Base-by-base conservation (phyloP, 2,113 vertebrate genomes). In the Syngnathus scovelli region DNA sequence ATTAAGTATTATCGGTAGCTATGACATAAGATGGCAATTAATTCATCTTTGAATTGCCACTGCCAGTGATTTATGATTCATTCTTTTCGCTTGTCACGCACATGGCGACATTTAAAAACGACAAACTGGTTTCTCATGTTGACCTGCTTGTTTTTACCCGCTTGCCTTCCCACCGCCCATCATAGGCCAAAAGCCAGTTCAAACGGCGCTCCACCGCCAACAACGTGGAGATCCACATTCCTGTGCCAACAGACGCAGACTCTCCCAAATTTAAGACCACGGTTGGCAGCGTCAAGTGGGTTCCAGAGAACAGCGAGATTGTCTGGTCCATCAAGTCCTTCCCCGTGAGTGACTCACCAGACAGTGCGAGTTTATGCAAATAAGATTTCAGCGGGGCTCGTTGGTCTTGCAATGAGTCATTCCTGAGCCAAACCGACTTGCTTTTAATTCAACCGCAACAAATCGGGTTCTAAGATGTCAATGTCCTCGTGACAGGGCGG, bases 271-370 rank as follows among this genome's bases (percentile, higher is more conserved):
- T 99, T 78, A 99, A 99, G 91, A 99, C 97, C 68, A 98, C 96
- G 0, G 96, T 99, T 81, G 97, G 96, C 65, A 98, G 93, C 11
- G 96, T 98, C 76, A 98, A 99, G 86, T 99, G 97, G 97, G 94
- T 99, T 37, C 97, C 97, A 0, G 97, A 99, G 88, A 98, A 95
- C 90, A 98, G 96, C 19, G 96, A 98, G 83, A 96, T 99, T 4
- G 95, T 99, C 71, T 99, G 97, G 97, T 98, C 96, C 69, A 94
- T 99, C 89, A 99, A 98, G 85, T 99, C 97, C 48, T 99, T 99
- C 68, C 97, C 97, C 68, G 97, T 98, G 78, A 88, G 86, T 77
- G 73, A 86, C 72, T 79, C 77, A 77, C 12, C 7, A 23, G 9
- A 39, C 8, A 15, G 16, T 49, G 63, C 15, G 23, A 19, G 16